Percentiles rank a stretch among this genome's conserved stretches.
phyloP scores from a whole-genome alignment of 53 echinoderm and acorn worm genomes.

The Henricia sp. region DNA sequence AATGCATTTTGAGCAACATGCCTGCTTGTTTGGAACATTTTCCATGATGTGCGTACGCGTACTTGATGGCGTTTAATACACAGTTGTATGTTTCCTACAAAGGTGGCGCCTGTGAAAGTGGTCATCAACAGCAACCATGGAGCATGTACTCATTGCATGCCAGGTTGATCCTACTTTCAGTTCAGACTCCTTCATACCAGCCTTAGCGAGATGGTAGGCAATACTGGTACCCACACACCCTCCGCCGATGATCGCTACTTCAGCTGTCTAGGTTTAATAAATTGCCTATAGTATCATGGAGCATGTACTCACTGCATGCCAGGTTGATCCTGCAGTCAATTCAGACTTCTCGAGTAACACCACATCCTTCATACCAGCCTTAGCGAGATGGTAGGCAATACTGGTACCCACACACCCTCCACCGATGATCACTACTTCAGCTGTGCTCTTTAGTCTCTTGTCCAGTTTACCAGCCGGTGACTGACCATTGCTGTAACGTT shows the following conservation, averaged over 20 bases:
- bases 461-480: constrained; percentile 62
- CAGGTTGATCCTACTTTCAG: constrained; percentile 97
- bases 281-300: too few species aligned
- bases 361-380: constrained; percentile 99
- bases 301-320: constrained; percentile 96
- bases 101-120: too few species aligned
- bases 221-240: constrained; percentile 85
- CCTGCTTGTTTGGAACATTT: too few species aligned
- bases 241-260: constrained; percentile 87
- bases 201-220: constrained; percentile 92
- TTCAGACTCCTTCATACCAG: constrained; percentile 98
- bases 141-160: constrained; percentile 94
- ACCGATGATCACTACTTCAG: constrained; percentile 87
- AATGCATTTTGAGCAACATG: too few species aligned
- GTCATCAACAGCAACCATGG: too few species aligned
- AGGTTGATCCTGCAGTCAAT: constrained; percentile 95
- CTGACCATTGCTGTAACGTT: constrained; percentile 6
- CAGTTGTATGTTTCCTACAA: too few species aligned
- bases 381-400: constrained; percentile 88
- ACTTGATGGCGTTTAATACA: too few species aligned
- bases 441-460: constrained; percentile 85
- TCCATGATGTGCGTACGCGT: too few species aligned
- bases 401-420: constrained; percentile 89
- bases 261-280: too few species aligned
- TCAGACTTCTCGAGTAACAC: constrained; percentile 95